phyloP scores from a whole-genome alignment of 2,888 invertebrate species.

The Agonopterix heracliana region DNA sequence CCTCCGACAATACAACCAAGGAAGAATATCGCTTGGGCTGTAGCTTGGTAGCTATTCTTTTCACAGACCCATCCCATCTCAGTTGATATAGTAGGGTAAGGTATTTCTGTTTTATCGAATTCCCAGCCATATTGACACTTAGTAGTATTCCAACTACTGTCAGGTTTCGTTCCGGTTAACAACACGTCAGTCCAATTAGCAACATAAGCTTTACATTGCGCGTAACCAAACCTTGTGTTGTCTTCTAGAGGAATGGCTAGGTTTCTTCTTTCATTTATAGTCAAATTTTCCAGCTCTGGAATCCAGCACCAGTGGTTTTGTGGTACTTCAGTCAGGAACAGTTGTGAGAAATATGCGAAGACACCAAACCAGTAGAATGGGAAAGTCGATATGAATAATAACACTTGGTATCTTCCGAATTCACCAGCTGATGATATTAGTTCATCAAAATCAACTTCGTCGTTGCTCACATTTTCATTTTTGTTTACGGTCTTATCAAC shows the following conservation, averaged over 20 bases:
- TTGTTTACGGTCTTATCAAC: neutral
- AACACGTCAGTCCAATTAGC: conserved; percentile 48
- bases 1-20: conserved; percentile 46
- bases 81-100: conserved; percentile 49
- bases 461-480: neutral
- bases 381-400: conserved; percentile 30
- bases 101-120: conserved; percentile 47
- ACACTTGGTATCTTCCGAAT: conserved; percentile 34
- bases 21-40: conserved; percentile 49
- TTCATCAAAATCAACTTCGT: conserved; percentile 33
- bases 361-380: conserved; percentile 38
- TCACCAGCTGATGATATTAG: conserved; percentile 36
- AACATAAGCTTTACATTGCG: conserved; percentile 35
- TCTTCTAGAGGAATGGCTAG: conserved; percentile 32
- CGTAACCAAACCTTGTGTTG: conserved; percentile 36
- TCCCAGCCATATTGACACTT: conserved; percentile 51
- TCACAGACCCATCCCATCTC: conserved; percentile 52
- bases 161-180: conserved; percentile 22
- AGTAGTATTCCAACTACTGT: conserved; percentile 33
- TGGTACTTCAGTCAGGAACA: conserved; percentile 40
- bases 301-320: conserved; percentile 42
- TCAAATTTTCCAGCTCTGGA: conserved; percentile 36
- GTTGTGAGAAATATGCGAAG: conserved; percentile 34
- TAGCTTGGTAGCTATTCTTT: conserved; percentile 46
- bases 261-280: conserved; percentile 26